A percentile compares a stretch with the other conserved stretches of the same genome.
Conservation (phyloP, 2,797 vertebrate genomes). For the Tenualosa ilisha region DNA sequence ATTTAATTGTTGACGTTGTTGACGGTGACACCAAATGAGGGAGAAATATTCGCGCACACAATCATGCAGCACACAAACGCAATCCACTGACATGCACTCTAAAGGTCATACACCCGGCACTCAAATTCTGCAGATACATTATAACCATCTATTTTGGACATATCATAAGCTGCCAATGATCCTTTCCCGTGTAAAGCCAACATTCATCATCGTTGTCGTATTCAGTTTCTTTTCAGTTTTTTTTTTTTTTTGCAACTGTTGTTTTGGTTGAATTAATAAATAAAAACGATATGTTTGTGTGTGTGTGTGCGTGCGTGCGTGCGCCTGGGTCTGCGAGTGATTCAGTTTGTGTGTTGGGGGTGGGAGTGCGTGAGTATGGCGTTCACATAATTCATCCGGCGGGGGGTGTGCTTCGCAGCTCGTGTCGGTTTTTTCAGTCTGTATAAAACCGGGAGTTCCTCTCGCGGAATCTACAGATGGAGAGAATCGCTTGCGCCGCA, state of each 20-base stretch:
- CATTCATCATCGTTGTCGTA: background rate
- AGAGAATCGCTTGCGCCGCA: constrained; percentile 68
- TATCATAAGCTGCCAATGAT: background rate
- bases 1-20: too few species aligned
- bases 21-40: background rate
- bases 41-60: background rate
- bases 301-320: too few species aligned
- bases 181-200: background rate
- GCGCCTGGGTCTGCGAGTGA: background rate
- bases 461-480: constrained; percentile 74
- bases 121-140: too few species aligned
- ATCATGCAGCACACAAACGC: background rate
- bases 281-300: constrained; percentile 18
- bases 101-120: too few species aligned
- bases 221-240: background rate
- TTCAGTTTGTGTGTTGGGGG: constrained; percentile 40
- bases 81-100: too few species aligned
- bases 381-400: constrained; percentile 82
- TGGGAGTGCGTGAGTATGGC: constrained; percentile 61
- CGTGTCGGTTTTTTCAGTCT: constrained; percentile 70
- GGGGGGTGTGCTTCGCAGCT: constrained; percentile 76
- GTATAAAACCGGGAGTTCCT: constrained; percentile 84
- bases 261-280: background rate
- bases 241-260: background rate
- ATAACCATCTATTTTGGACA: background rate